A percentile compares a stretch with the other conserved stretches of the same genome.
Conservation (phyloP, 2,797 vertebrate genomes). For the Anas acuta region DNA sequence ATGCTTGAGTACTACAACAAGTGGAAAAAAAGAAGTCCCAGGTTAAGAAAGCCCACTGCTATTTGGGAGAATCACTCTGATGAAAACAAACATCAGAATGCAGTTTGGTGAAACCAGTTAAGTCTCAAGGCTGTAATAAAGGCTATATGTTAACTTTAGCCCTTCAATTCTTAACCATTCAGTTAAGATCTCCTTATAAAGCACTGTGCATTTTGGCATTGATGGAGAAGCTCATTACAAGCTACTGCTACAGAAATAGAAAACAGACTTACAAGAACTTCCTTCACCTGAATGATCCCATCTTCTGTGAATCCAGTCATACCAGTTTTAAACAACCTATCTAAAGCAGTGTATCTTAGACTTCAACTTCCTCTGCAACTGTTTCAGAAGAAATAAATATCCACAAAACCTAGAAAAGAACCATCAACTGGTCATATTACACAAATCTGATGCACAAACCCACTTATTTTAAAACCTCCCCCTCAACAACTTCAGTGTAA, state of each 20-base stretch:
- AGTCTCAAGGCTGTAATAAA: slow-evolving; percentile 59
- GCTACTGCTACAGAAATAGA: slow-evolving; percentile 15
- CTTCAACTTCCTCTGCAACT: slow-evolving; percentile 41
- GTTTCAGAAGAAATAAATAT: slow-evolving; percentile 36
- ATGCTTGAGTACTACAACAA: slow-evolving; percentile 34
- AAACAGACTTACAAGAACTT: slow-evolving; percentile 48
- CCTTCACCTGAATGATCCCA: slow-evolving; percentile 27
- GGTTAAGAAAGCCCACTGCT: background rate
- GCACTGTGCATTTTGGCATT: slow-evolving; percentile 42
- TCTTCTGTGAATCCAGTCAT: slow-evolving; percentile 18
- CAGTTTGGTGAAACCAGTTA: slow-evolving; percentile 47
- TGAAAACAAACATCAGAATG: slow-evolving; percentile 47
- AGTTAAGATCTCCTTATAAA: slow-evolving; percentile 63
- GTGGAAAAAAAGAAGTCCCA: background rate
- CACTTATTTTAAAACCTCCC: background rate
- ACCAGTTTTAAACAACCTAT: background rate
- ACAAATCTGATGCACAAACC: background rate
- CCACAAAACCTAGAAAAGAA: background rate
- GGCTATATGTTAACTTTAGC: slow-evolving; percentile 73
- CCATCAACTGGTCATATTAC: background rate
- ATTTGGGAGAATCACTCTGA: slow-evolving; percentile 29
- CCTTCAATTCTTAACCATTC: slow-evolving; percentile 69
- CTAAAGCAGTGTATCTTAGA: slow-evolving; percentile 31
- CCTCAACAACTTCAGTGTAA: background rate
- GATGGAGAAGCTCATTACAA: background rate